A percentile compares a stretch with the other conserved stretches of the same genome.
Conservation (phyloP, 2,888 invertebrate genomes). For the Corythucha ciliata region DNA sequence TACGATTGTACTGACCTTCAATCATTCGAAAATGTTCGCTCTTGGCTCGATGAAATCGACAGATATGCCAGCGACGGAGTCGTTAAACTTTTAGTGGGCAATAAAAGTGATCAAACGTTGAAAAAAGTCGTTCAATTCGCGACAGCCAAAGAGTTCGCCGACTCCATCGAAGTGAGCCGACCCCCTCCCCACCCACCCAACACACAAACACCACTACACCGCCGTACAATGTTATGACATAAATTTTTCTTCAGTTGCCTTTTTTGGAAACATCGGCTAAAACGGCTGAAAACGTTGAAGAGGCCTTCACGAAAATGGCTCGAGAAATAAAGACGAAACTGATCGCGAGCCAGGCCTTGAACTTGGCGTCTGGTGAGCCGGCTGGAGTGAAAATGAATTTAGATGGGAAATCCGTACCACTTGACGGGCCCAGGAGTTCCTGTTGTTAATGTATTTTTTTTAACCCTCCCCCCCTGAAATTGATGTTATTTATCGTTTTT, state of each 20-base stretch:
- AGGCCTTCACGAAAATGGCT: conserved; percentile 27
- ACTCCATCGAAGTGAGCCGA: conserved; percentile 8
- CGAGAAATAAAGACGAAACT: conserved; percentile 26
- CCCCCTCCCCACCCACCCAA: no score
- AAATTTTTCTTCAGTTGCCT: no score
- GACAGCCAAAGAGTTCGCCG: conserved; percentile 16
- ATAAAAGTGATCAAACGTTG: conserved; percentile 20
- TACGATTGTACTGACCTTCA: conserved; percentile 25
- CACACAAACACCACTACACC: no score
- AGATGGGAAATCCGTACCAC: no score
- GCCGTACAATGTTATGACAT: no score
- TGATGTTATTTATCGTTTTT: no score
- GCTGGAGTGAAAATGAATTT: no score
- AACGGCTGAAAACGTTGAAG: conserved; percentile 24
- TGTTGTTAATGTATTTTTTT: no score
- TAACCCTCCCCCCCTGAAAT: no score
- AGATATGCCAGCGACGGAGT: conserved; percentile 25
- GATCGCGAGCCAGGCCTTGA: no score
- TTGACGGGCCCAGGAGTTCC: no score
- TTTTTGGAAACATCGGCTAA: conserved; percentile 28
- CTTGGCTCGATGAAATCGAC: conserved; percentile 27
- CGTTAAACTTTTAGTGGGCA: conserved; percentile 25
- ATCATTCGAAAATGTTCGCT: conserved; percentile 24
- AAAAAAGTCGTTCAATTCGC: conserved; percentile 20
- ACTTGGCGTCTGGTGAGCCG: no score